These are phyloP conservation scores for Phalanger gymnotis DNA, from an alignment of 2,797 vertebrate genomes.

Conservation along the genomic window DNA sequence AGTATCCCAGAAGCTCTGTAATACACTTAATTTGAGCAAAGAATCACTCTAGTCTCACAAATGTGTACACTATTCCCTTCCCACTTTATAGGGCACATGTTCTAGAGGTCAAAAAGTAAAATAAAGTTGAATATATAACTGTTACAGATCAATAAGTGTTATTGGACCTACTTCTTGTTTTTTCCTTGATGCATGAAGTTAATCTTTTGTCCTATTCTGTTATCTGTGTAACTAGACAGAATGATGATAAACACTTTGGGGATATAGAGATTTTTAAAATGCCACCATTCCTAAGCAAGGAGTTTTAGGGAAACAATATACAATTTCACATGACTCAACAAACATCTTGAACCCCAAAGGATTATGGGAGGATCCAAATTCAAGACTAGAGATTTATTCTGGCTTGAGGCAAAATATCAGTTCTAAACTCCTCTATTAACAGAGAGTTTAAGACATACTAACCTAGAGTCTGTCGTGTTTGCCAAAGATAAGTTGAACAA, in stretches of 20 bases:
- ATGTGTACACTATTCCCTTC: not conserved
- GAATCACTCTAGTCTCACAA: conserved; percentile 18
- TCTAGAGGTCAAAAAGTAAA: conserved; percentile 34
- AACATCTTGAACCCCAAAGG: not conserved
- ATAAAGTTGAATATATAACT: conserved; percentile 7
- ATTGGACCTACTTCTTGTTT: not conserved
- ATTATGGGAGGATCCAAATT: conserved; percentile 15
- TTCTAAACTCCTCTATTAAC: conserved; percentile 28
- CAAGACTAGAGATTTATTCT: conserved; percentile 16
- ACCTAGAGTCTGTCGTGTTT: conserved; percentile 29
- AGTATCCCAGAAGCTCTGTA: not conserved
- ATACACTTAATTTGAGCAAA: conserved; percentile 45
- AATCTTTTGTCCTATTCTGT: conserved; percentile 11
- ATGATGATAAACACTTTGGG: conserved; percentile 53
- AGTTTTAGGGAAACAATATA: not conserved
- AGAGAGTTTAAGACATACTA: conserved; percentile 7
- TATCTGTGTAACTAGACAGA: conserved; percentile 42
- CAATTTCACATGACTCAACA: conserved; percentile 26
- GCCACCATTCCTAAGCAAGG: conserved; percentile 7
- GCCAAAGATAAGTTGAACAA: conserved; percentile 28
- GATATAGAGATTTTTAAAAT: conserved; percentile 57
- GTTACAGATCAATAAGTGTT: conserved; percentile 19
- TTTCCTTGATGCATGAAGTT: conserved; percentile 27
- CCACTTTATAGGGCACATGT: not conserved
- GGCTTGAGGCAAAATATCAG: conserved; percentile 9